phyloP scores from a whole-genome alignment of 2,888 invertebrate genomes.

The Maniola hyperantus region DNA sequence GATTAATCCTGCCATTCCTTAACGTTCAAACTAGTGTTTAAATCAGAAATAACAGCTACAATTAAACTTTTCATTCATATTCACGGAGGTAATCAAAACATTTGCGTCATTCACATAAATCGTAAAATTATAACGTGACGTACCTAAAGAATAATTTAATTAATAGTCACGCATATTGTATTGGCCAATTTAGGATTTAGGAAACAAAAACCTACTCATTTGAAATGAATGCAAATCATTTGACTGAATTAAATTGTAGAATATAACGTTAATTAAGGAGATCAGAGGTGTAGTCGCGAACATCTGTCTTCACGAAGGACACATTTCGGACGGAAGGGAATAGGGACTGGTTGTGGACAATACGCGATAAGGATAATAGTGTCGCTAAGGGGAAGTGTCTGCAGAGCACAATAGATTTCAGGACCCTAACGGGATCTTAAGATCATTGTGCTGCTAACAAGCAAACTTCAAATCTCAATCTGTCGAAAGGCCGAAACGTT shows the following conservation, averaged over 20 bases:
- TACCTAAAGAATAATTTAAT: neutral
- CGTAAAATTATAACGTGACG: neutral
- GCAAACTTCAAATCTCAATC: conserved; percentile 55
- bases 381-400: conserved; percentile 64
- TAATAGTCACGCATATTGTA: neutral
- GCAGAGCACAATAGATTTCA: conserved; percentile 47
- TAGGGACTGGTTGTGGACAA: conserved; percentile 53
- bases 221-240: neutral
- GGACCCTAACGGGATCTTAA: conserved; percentile 53
- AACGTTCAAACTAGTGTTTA: too few relatives aligned
- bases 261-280: neutral
- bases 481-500: conserved; percentile 57
- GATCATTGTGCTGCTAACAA: conserved; percentile 52
- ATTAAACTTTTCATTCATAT: conserved; percentile 3
- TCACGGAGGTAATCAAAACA: neutral
- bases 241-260: conserved; percentile 2
- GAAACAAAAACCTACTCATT: neutral
- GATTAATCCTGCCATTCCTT: too few relatives aligned
- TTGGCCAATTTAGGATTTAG: neutral
- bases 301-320: conserved; percentile 31
- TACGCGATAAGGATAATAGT: conserved; percentile 57
- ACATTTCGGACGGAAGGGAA: conserved; percentile 51
- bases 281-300: neutral
- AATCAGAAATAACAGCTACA: neutral
- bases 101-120: neutral